Evolutionary conservation across 2,888 invertebrate species (phyloP).

Genomic region (Brenthis ino): DNA sequence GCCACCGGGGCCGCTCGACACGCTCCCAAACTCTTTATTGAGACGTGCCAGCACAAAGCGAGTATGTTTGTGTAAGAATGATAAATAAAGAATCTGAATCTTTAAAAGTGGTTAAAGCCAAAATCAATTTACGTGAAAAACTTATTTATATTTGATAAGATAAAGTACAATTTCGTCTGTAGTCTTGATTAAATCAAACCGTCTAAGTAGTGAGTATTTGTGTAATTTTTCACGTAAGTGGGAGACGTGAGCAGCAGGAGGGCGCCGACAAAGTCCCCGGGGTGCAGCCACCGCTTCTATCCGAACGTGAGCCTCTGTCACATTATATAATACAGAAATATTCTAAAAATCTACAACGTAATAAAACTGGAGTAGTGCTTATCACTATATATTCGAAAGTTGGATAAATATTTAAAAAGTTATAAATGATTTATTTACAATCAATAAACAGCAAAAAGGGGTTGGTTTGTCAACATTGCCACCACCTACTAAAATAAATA

Average conservation of each 20-base stretch:
- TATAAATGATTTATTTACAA: no score
- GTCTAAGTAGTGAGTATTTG: conserved; percentile 44
- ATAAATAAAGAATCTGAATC: conserved; percentile 46
- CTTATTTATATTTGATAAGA: conserved; percentile 26
- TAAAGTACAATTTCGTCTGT: conserved; percentile 28
- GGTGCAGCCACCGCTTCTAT: conserved; percentile 60
- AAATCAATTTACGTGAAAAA: conserved; percentile 26
- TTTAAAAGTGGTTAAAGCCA: conserved; percentile 38
- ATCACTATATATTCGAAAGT: not conserved
- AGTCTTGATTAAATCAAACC: conserved; percentile 11
- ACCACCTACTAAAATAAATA: no score
- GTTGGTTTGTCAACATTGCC: no score
- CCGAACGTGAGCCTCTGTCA: conserved; percentile 49
- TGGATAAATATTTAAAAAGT: no score
- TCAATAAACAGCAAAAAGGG: no score
- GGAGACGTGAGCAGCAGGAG: conserved; percentile 60
- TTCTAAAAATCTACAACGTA: conserved; percentile 48
- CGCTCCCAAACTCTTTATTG: conserved; percentile 55
- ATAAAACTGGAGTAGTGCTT: not conserved
- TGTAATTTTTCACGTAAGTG: conserved; percentile 71
- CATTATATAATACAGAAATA: conserved; percentile 63
- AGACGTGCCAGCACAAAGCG: conserved; percentile 52
- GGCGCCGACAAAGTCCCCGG: conserved; percentile 77
- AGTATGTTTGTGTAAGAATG: conserved; percentile 46
- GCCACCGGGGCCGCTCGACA: conserved; percentile 57